These are phyloP conservation scores for Phoxinus phoxinus DNA, from an alignment of 2,113 vertebrate genomes.

Conservation along the genomic window DNA sequence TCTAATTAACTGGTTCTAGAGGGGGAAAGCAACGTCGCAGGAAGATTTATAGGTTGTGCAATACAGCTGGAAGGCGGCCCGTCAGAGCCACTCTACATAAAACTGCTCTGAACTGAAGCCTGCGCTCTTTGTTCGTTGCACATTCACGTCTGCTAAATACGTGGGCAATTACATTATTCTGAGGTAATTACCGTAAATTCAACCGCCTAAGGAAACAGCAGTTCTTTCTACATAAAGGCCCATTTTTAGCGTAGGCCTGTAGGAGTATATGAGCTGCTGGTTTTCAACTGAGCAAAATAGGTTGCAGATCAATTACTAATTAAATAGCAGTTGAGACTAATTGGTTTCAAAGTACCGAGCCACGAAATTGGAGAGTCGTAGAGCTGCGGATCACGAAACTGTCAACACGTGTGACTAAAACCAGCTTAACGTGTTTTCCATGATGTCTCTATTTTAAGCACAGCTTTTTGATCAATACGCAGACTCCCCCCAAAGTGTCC, in stretches of 20 bases:
- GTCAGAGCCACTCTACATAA: constrained; percentile 17
- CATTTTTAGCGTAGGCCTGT: background rate
- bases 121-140: background rate
- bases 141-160: constrained; percentile 32
- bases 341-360: constrained; percentile 6
- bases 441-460: background rate
- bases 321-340: constrained; percentile 34
- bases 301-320: constrained; percentile 37
- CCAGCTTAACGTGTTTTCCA: background rate
- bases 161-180: constrained; percentile 30
- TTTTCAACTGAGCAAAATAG: background rate
- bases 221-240: constrained; percentile 2
- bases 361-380: background rate
- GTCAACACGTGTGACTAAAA: background rate
- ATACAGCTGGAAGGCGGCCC: constrained; percentile 40
- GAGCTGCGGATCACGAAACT: background rate
- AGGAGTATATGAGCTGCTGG: background rate
- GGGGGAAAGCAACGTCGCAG: constrained; percentile 18
- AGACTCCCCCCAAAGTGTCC: constrained; percentile 15
- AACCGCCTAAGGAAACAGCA: constrained; percentile 35
- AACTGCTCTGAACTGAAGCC: background rate
- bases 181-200: constrained; percentile 49
- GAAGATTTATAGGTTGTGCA: constrained; percentile 37
- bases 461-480: constrained; percentile 17
- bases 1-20: constrained; percentile 41